Evolutionary conservation across 2,797 vertebrate genomes (phyloP).

Genomic region (Lacerta agilis): DNA sequence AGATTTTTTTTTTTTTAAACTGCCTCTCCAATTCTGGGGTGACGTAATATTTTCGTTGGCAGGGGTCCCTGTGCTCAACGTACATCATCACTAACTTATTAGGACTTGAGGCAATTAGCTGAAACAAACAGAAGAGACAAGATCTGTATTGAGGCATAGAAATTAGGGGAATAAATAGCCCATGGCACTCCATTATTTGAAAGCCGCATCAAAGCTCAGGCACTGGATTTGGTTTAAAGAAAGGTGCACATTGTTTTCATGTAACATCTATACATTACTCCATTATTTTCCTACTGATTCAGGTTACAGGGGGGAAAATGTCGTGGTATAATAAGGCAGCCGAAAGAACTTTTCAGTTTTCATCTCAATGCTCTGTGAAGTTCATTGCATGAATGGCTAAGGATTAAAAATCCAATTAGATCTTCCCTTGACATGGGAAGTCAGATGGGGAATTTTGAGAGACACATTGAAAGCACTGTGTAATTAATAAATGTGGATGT

Average conservation of each 20-base stretch:
- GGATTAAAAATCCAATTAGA: conserved; percentile 90
- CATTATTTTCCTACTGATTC: conserved; percentile 91
- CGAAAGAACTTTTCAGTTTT: conserved; percentile 91
- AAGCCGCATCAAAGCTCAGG: conserved; percentile 89
- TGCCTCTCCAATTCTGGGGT: conserved; percentile 79
- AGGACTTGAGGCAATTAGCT: conserved; percentile 97
- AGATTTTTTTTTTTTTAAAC: conserved; percentile 61
- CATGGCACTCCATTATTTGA: conserved; percentile 88
- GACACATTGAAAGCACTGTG: conserved; percentile 79
- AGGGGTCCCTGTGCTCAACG: conserved; percentile 86
- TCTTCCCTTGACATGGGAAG: conserved; percentile 81
- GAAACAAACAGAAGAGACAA: conserved; percentile 98
- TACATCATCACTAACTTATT: conserved; percentile 99
- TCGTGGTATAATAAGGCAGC: conserved; percentile 80
- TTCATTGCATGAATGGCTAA: conserved; percentile 85
- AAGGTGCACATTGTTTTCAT: conserved; percentile 91
- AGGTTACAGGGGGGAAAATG: conserved; percentile 86
- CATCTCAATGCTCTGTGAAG: conserved; percentile 83
- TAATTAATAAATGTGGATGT: conserved; percentile 72
- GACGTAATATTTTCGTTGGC: conserved; percentile 93
- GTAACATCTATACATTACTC: conserved; percentile 86
- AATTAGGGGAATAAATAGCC: conserved; percentile 89
- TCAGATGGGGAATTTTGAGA: conserved; percentile 81
- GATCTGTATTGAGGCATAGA: conserved; percentile 83
- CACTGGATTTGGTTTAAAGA: conserved; percentile 86